Evolutionary conservation across 2,113 vertebrate genomes (phyloP), one percentile per base, ranked within the genome.

Genomic region (Vulpes lagopus): DNA sequence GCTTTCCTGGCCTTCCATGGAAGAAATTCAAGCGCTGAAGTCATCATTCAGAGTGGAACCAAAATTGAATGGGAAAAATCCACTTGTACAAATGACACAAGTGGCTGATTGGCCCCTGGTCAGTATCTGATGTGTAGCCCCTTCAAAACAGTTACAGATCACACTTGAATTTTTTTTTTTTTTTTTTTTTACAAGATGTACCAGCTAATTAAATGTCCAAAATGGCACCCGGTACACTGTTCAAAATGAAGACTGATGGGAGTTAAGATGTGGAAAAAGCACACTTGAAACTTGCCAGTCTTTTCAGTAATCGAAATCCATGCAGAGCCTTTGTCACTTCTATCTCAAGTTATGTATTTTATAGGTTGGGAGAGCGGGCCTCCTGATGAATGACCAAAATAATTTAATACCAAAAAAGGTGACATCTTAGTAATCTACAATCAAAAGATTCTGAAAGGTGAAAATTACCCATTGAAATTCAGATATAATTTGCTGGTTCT

Each of bases 31-130:
- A 97, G 53, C 27, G 11, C 38, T 74, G 95, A 98, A 94, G 76
- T 95, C 88, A 87, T 65, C 92, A 84, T 60, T 55, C 91, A 86
- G 93, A 97, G 91, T 89, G 32, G 95, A 98, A 57, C 32, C 62
- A 49, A 95, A 96, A 90, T 78, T 76, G 95, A 98, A 97, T 59
- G 83, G 74, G 96, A 84, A 78, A 98, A 97, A 97, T 94, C 86
- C 32, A 86, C 96, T 95, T 96, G 94, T 81, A 97, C 74, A 91
- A 97, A 92, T 0, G 17, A 82, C 90, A 79, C 69, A 97, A 98
- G 96, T 20, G 59, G 59, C 95, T 94, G 62, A 92, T 2, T 91
- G 94, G 82, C 74, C 65, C 11, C 74, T 95, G 5, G 0, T 57
- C 5, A 0, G 20, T 80, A 90, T 97, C 87, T 94, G 90, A 96